phyloP scores from a whole-genome alignment of 2,797 vertebrate genomes.

The Propithecus deckenii region DNA sequence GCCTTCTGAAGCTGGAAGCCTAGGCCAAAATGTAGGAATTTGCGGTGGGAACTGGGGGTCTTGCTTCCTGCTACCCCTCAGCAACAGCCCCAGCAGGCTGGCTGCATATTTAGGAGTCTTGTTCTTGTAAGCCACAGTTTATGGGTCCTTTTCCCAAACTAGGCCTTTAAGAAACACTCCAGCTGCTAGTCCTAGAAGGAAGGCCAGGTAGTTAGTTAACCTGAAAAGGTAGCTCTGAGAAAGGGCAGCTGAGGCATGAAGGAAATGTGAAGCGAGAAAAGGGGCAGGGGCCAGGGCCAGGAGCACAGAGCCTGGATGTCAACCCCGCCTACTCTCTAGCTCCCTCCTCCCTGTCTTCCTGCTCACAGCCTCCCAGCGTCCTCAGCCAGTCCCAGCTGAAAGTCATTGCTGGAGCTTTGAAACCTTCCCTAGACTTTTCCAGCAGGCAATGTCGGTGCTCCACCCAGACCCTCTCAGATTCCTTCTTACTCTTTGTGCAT shows the following conservation, averaged over 20 bases:
- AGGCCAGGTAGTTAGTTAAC: not conserved
- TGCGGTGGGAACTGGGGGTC: not conserved
- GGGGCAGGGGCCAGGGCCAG: not conserved
- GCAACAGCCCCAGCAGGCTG: not conserved
- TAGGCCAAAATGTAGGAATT: not conserved
- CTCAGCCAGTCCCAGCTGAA: not conserved
- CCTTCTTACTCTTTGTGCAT: not conserved
- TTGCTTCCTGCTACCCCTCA: not conserved
- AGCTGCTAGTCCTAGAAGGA: not conserved
- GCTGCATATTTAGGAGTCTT: not conserved
- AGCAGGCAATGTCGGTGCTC: not conserved
- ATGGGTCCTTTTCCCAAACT: not conserved
- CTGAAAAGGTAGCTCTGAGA: not conserved
- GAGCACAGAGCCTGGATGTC: not conserved
- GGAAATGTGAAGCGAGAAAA: not conserved
- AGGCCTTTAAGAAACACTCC: not conserved
- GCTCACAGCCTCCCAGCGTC: not conserved
- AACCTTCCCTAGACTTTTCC: not conserved
- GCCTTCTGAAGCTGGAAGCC: not conserved
- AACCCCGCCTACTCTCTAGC: not conserved
- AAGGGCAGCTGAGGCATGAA: not conserved
- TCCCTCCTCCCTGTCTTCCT: not conserved
- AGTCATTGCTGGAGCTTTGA: not conserved
- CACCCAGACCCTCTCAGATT: not conserved
- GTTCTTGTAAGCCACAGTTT: not conserved